Conservation (phyloP, 2,797 vertebrate genomes). For the Paramormyrops hopkinsi region DNA sequence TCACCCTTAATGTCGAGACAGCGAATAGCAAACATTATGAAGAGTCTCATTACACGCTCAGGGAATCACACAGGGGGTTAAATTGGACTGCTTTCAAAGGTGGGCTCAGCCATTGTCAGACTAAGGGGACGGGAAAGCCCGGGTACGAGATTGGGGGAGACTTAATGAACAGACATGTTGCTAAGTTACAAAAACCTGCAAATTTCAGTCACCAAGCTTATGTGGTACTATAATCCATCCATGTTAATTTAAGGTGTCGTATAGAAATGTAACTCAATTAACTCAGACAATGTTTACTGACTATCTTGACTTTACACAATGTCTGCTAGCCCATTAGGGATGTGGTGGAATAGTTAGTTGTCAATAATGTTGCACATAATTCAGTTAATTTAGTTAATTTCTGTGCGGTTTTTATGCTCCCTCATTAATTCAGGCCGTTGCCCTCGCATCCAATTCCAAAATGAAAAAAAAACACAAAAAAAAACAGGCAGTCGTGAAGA, state of each 20-base stretch:
- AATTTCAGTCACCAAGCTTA: background rate
- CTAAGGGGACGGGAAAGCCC: background rate
- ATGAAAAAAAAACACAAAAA: background rate
- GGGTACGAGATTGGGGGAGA: background rate
- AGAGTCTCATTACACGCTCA: background rate
- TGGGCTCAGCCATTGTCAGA: background rate
- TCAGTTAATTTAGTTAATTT: conserved; percentile 3
- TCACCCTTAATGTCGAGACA: background rate
- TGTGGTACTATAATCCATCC: background rate
- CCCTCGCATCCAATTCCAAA: background rate
- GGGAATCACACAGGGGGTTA: background rate
- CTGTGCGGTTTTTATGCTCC: background rate
- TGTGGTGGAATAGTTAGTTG: background rate
- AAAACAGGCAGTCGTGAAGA: background rate
- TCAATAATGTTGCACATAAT: background rate
- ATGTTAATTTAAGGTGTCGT: background rate
- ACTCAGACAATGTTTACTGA: background rate
- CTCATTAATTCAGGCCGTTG: background rate
- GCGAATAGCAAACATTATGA: background rate
- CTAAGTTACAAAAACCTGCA: background rate
- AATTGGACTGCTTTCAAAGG: background rate
- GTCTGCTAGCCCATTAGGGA: background rate
- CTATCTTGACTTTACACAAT: background rate
- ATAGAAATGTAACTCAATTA: background rate
- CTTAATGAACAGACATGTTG: background rate